A percentile compares a stretch with the other conserved stretches of the same genome.
These are phyloP conservation scores for Drosophila nigrodunni DNA, from an alignment of 1,140 invertebrate species.

Conservation along the genomic window DNA sequence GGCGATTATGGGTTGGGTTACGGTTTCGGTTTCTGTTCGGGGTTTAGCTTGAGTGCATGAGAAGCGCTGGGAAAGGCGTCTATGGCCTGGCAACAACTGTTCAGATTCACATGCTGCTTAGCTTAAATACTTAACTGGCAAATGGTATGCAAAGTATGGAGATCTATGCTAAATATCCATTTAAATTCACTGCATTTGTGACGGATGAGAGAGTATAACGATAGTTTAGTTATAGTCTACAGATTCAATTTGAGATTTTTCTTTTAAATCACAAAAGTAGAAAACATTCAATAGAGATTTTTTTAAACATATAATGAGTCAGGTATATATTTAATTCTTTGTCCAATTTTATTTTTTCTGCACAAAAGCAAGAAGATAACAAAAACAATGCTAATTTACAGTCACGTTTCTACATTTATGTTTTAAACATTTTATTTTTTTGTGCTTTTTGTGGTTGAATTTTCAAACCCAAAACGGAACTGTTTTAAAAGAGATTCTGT, in stretches of 20 bases:
- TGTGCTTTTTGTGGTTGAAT: not conserved
- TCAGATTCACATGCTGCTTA: slow-evolving; percentile 19
- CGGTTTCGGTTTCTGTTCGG: not conserved
- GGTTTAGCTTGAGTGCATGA: not conserved
- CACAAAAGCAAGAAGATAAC: too few species aligned
- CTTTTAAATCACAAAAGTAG: too few species aligned
- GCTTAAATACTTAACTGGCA: slow-evolving; percentile 7
- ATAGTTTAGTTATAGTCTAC: not conserved
- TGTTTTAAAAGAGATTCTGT: slow-evolving; percentile 7
- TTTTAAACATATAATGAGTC: too few species aligned
- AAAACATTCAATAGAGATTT: too few species aligned
- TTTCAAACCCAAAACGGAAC: slow-evolving; percentile 8
- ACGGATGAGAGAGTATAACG: not conserved
- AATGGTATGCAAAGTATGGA: slow-evolving; percentile 6
- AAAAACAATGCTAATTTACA: not conserved
- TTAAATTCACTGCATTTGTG: slow-evolving; percentile 1
- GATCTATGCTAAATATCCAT: not conserved
- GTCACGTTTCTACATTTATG: not conserved
- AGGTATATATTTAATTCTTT: too few species aligned
- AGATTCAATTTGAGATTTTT: too few species aligned
- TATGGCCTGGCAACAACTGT: slow-evolving; percentile 29
- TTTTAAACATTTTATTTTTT: not conserved
- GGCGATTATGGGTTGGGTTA: slow-evolving; percentile 56
- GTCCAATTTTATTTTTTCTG: too few species aligned
- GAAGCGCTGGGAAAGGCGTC: slow-evolving; percentile 21